phyloP scores from a whole-genome alignment of 2,797 vertebrate genomes.

The Pampus argenteus region DNA sequence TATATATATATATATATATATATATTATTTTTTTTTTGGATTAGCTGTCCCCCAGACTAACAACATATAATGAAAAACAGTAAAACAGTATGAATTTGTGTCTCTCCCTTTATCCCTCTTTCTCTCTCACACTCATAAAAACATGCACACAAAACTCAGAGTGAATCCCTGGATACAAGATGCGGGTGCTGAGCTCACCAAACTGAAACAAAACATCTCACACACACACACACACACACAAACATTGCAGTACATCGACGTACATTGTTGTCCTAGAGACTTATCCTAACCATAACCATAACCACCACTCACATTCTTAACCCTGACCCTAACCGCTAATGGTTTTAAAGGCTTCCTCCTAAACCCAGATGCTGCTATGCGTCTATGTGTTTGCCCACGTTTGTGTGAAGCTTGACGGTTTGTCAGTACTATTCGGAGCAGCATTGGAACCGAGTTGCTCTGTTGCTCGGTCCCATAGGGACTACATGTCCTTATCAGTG shows the following conservation, averaged over 20 bases:
- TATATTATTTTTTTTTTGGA: too few species aligned
- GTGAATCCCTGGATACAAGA: conserved; percentile 33
- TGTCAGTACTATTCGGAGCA: conserved; percentile 54
- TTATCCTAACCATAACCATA: too few species aligned
- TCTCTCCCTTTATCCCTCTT: too few species aligned
- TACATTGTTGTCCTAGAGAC: too few species aligned
- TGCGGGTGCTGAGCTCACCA: conserved; percentile 36
- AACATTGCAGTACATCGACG: too few species aligned
- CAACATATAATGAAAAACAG: not conserved
- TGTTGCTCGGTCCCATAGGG: conserved; percentile 40
- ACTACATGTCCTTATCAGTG: conserved; percentile 22
- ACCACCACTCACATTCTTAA: too few species aligned
- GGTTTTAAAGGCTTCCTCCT: too few species aligned
- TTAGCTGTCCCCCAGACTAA: conserved; percentile 18
- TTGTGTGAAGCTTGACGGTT: conserved; percentile 37
- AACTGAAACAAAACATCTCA: conserved; percentile 35
- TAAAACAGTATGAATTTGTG: conserved; percentile 7
- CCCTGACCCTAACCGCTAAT: too few species aligned
- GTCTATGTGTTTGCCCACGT: conserved; percentile 20
- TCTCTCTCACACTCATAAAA: conserved; percentile 5
- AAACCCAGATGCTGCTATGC: conserved; percentile 35
- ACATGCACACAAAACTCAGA: conserved; percentile 1
- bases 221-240: conserved; percentile 20
- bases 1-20: too few species aligned
- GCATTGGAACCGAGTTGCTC: conserved; percentile 30